Conservation (phyloP, 2,888 invertebrate genomes). For the Tridacna gigas region DNA sequence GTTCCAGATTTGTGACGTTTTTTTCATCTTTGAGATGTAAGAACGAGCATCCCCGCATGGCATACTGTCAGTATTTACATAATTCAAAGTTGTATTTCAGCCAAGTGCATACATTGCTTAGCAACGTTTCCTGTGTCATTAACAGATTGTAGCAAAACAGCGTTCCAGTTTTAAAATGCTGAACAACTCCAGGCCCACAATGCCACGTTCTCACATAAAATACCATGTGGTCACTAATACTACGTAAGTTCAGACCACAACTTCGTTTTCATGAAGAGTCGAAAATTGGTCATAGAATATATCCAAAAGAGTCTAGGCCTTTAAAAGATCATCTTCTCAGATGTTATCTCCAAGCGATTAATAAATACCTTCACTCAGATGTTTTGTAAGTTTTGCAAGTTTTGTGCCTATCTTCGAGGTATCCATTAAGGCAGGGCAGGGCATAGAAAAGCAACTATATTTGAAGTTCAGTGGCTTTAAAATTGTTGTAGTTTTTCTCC, state of each 20-base stretch:
- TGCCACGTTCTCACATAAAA: background rate
- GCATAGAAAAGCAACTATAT: background rate
- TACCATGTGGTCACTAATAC: background rate
- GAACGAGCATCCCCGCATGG: background rate
- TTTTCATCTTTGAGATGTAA: background rate
- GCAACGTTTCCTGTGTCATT: background rate
- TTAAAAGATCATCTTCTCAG: background rate
- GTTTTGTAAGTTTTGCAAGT: background rate
- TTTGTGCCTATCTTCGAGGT: background rate
- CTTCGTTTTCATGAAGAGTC: background rate
- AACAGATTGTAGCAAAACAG: background rate
- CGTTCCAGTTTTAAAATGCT: background rate
- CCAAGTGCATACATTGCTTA: background rate
- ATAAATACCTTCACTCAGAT: background rate
- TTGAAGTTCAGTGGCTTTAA: background rate
- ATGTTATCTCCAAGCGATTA: background rate
- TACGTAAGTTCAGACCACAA: background rate
- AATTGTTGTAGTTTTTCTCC: background rate
- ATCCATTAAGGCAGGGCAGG: background rate
- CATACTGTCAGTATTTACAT: background rate
- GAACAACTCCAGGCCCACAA: background rate
- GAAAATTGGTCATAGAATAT: background rate
- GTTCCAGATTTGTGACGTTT: background rate
- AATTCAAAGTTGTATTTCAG: background rate
- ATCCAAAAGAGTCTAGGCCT: background rate